phyloP scores from a whole-genome alignment of 2,113 vertebrate species.

The Tenebrosternarchus preto region DNA sequence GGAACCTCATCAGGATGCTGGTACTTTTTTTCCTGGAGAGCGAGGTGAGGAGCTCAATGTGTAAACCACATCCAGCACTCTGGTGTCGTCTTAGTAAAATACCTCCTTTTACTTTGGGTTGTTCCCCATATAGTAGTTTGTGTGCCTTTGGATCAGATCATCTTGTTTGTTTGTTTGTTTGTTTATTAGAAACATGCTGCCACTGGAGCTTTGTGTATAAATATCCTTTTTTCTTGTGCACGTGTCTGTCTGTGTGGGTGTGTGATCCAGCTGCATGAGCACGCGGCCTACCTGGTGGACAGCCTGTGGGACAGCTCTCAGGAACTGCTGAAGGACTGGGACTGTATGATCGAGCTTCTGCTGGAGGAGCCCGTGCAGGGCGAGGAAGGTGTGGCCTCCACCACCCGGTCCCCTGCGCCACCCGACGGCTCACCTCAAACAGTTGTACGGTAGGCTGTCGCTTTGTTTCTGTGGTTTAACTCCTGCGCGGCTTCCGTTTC shows the following conservation, averaged over 20 bases:
- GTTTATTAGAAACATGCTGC: no score
- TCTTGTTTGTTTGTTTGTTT: no score
- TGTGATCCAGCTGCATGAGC: conserved; percentile 87
- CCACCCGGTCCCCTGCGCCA: neutral
- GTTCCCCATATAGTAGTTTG: no score
- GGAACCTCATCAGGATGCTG: conserved; percentile 98
- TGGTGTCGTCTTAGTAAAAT: neutral
- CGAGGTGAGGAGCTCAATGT: conserved; percentile 84
- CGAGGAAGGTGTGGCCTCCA: conserved; percentile 84
- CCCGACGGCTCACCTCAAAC: neutral
- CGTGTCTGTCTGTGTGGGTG: conserved; percentile 11
- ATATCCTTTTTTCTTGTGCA: neutral
- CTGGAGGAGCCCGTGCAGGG: conserved; percentile 97
- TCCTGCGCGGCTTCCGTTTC: conserved; percentile 9
- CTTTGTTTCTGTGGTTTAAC: neutral
- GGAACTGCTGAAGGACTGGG: conserved; percentile 98
- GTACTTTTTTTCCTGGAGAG: conserved; percentile 99
- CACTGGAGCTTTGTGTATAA: no score
- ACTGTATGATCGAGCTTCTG: conserved; percentile 97
- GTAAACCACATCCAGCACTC: neutral
- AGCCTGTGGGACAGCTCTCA: conserved; percentile 99
- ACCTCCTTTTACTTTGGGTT: no score
- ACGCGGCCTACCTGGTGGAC: conserved; percentile 97
- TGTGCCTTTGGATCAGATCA: no score
- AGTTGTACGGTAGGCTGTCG: no score